phyloP scores from a whole-genome alignment of 1,140 invertebrate genomes.

The Drosophila pruinosa region DNA sequence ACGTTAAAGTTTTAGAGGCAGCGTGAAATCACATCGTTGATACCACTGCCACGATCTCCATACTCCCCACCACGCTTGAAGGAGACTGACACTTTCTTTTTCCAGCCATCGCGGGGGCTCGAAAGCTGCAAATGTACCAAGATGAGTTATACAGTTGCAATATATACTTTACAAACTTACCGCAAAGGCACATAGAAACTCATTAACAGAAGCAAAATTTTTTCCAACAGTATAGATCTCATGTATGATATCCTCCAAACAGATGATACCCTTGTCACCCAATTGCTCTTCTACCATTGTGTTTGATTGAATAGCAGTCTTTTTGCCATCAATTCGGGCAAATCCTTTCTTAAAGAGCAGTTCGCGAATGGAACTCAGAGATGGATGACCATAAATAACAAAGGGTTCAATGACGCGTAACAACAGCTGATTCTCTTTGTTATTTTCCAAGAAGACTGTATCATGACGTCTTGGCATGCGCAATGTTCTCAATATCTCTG shows the following conservation, averaged over 20 bases:
- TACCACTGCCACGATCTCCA: constrained; percentile 66
- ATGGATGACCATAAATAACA: constrained; percentile 74
- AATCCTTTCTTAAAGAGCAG: constrained; percentile 82
- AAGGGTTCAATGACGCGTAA: constrained; percentile 80
- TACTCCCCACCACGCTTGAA: constrained; percentile 80
- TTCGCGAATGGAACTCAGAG: constrained; percentile 71
- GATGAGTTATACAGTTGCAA: neutral
- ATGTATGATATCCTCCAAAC: constrained; percentile 82
- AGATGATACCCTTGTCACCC: constrained; percentile 76
- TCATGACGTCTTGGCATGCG: constrained; percentile 63
- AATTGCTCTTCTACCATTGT: constrained; percentile 75
- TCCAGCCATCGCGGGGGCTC: constrained; percentile 77
- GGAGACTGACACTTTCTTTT: constrained; percentile 74
- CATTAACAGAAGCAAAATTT: constrained; percentile 66
- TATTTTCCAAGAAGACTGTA: constrained; percentile 75
- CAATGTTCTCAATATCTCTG: constrained; percentile 65
- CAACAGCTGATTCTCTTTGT: constrained; percentile 71
- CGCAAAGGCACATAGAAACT: constrained; percentile 68
- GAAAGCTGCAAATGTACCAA: constrained; percentile 53
- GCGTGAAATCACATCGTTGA: constrained; percentile 74
- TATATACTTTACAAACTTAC: constrained; percentile 24
- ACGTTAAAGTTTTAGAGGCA: constrained; percentile 62
- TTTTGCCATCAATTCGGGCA: constrained; percentile 65
- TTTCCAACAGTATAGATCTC: constrained; percentile 80
- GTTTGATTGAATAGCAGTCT: constrained; percentile 79